Conservation (phyloP, 1,140 invertebrate genomes). For the Drosophila pectinifera region DNA sequence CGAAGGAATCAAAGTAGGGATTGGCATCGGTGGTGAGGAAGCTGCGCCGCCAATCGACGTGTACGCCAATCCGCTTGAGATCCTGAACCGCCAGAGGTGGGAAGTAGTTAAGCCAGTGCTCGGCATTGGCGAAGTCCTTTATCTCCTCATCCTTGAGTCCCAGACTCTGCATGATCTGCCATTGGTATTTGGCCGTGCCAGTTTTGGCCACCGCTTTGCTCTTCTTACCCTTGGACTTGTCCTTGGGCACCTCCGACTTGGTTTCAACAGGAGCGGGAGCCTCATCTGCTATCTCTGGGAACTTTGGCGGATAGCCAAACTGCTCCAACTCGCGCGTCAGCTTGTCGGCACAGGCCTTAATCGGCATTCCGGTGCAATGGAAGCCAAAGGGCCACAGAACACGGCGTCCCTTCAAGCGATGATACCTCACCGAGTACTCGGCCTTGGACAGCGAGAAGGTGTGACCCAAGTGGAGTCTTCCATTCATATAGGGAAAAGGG, state of each 20-base stretch:
- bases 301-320: constrained; percentile 97
- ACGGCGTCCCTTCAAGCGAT: constrained; percentile 95
- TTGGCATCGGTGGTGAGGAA: constrained; percentile 99
- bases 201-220: constrained; percentile 98
- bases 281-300: constrained; percentile 90
- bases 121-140: constrained; percentile 94
- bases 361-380: constrained; percentile 99
- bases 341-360: constrained; percentile 99
- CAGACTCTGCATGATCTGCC: constrained; percentile 99
- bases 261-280: constrained; percentile 85
- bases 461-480: constrained; percentile 98
- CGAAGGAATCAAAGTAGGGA: constrained; percentile 99
- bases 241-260: constrained; percentile 89
- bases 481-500: constrained; percentile 99
- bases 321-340: constrained; percentile 96
- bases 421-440: constrained; percentile 97
- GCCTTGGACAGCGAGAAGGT: constrained; percentile 99
- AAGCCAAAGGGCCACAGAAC: constrained; percentile 99
- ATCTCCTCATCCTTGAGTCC: constrained; percentile 97
- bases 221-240: constrained; percentile 99
- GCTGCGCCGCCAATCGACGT: constrained; percentile 98
- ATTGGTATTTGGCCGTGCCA: constrained; percentile 96
- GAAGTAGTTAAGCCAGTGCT: constrained; percentile 98
- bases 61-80: constrained; percentile 94
- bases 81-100: constrained; percentile 95